These are phyloP conservation scores for Muscicapa adusta DNA, from an alignment of 2,113 vertebrate genomes.

Conservation along the genomic window DNA sequence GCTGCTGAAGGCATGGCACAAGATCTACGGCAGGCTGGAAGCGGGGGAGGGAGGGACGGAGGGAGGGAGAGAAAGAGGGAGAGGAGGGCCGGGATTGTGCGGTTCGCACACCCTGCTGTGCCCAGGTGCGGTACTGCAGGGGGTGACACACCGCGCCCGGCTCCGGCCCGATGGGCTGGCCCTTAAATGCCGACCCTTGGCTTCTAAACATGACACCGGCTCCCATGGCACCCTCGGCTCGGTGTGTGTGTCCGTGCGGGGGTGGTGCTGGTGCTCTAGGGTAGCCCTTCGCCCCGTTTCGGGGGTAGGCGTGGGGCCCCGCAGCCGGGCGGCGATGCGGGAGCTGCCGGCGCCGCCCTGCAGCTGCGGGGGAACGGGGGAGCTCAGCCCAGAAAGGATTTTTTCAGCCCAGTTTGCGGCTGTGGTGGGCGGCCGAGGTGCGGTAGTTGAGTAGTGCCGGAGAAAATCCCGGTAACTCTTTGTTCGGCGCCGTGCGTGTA, in stretches of 20 bases:
- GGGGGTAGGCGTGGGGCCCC: neutral
- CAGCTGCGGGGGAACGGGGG: neutral
- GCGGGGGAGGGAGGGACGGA: neutral
- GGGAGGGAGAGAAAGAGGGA: neutral
- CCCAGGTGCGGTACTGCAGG: constrained; percentile 52
- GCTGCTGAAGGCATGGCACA: constrained; percentile 34
- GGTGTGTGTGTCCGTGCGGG: neutral
- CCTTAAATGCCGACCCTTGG: neutral
- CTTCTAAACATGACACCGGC: neutral
- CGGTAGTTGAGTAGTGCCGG: neutral
- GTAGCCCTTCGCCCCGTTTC: neutral
- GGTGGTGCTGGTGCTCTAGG: fast-evolving
- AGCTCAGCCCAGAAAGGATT: neutral
- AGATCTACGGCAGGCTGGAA: neutral
- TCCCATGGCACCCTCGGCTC: neutral
- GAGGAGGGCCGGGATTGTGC: neutral
- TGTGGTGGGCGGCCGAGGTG: neutral
- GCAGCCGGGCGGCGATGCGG: neutral
- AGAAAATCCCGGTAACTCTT: constrained; percentile 14
- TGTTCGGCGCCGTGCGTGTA: constrained; percentile 23
- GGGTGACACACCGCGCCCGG: neutral
- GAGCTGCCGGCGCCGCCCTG: neutral
- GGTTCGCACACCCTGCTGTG: constrained; percentile 18
- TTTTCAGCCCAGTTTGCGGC: neutral
- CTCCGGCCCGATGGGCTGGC: neutral